Evolutionary conservation across 2,797 vertebrate genomes (phyloP).

Genomic region (Coracias cyanogaster): DNA sequence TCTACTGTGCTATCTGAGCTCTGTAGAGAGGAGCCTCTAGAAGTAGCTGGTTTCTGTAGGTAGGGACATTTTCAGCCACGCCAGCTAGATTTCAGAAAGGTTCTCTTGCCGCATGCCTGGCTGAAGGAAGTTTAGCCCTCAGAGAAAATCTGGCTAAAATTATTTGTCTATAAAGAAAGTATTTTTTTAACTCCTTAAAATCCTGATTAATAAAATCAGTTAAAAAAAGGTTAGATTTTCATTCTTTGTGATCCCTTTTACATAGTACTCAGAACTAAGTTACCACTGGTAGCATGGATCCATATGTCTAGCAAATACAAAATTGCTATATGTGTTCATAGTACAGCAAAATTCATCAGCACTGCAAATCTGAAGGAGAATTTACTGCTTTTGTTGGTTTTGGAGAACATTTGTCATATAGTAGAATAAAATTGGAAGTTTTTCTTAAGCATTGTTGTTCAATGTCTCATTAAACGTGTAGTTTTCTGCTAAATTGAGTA

Average conservation of each 20-base stretch:
- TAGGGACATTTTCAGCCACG: background rate
- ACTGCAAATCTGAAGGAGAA: background rate
- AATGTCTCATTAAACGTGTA: constrained; percentile 48
- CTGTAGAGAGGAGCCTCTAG: background rate
- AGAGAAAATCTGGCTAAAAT: background rate
- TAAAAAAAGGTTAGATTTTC: background rate
- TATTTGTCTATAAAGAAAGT: background rate
- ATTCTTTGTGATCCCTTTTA: background rate
- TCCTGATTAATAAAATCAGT: background rate
- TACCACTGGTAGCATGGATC: background rate
- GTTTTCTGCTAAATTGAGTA: constrained; percentile 49
- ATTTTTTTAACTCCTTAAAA: background rate
- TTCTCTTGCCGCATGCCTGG: background rate
- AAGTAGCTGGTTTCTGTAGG: background rate
- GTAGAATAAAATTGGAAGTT: background rate
- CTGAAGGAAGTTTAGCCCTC: background rate
- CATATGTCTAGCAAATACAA: background rate
- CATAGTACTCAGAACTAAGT: background rate
- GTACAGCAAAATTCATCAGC: background rate
- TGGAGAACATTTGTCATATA: background rate
- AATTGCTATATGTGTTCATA: background rate
- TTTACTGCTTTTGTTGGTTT: background rate
- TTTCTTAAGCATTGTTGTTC: background rate
- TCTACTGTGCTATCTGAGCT: background rate
- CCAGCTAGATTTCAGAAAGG: background rate